Percentiles rank a stretch among this genome's conserved stretches.
phyloP scores from a whole-genome alignment of 2,797 vertebrate species.

The Podarcis lilfordi region DNA sequence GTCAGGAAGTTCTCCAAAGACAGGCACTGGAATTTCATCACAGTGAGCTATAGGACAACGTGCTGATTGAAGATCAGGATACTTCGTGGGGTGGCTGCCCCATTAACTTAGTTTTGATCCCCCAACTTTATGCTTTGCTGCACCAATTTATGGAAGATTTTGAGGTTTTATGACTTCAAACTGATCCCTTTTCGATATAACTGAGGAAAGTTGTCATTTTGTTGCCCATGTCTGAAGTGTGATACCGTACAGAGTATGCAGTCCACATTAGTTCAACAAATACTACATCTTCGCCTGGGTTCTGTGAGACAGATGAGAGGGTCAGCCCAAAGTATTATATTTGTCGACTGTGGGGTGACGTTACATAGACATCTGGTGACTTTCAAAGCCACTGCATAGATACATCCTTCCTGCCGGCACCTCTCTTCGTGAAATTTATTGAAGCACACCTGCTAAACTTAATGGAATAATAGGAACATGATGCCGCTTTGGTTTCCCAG shows the following conservation, averaged over 20 bases:
- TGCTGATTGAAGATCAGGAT: too few species aligned
- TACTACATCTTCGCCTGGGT: not conserved
- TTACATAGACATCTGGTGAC: too few species aligned
- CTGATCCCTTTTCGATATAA: too few species aligned
- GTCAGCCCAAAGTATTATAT: not conserved
- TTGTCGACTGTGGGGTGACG: not conserved
- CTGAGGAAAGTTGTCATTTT: not conserved
- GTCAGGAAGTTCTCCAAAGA: too few species aligned
- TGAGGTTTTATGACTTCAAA: too few species aligned
- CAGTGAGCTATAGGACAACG: too few species aligned
- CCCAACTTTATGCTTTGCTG: too few species aligned
- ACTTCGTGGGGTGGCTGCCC: too few species aligned
- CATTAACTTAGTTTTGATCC: too few species aligned
- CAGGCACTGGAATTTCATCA: too few species aligned
- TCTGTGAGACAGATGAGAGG: too few species aligned
- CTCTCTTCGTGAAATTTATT: slow-evolving; percentile 33
- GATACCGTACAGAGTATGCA: not conserved
- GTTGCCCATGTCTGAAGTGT: not conserved
- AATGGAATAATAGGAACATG: slow-evolving; percentile 6
- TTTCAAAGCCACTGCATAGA: not conserved
- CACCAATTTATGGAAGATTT: too few species aligned
- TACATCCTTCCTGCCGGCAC: not conserved
- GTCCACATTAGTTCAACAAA: not conserved
- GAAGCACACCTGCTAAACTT: slow-evolving; percentile 10
- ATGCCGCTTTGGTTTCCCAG: slow-evolving; percentile 15